Base-by-base conservation (phyloP, 2,797 vertebrate genomes). In the Enteromius argenteus region DNA sequence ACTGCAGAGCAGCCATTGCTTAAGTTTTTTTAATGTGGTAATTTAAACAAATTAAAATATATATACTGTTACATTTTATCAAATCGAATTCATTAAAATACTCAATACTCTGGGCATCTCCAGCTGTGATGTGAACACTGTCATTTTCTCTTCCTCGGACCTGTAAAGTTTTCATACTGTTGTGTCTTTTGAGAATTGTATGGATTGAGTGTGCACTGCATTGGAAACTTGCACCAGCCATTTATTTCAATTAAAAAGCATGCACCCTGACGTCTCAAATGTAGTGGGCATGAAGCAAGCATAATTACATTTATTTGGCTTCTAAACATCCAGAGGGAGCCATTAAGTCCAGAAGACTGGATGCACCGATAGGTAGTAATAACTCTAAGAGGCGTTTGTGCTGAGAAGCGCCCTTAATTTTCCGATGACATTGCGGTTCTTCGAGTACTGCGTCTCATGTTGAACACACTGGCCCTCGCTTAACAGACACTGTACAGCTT, bases 221-320 rank as follows among this genome's bases (percentile, higher is more conserved):
- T 72, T 60, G 44, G 69, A 82, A 86, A 66, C 39, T 53, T 15
- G 30, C 32, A 74, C 62, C 27, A 49, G 68, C 49, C 78, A 84
- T 85, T 86, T 73, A 81, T 88, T 90, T 86, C 64, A 85, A 87
- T 81, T 86, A 85, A 83, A 87, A 82, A 82, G 13, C 58, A 84
- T 81, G 64, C 75, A 74, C 35, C 53, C 56, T 42, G 37, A 79
- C 60, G 37, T 80, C 58, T 78, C 71, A 67, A 76, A 85, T 77
- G 84, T 73, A 75, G 53, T 86, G 85, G 66, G 82, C 81, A 71
- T 85, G 62, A 85, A 75, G 84, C 77, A 87, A 87, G 83, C 76
- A 75, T 62, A 80, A 79, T 85, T 82, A 66, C 35, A 81, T 82
- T 87, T 84, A 79, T 85, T 81, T 85, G 51, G 56, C 58, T 64